Percentiles rank a stretch among this genome's conserved stretches.
These are phyloP conservation scores for Entelurus aequoreus DNA, from an alignment of 2,113 vertebrate genomes.

Conservation along the genomic window DNA sequence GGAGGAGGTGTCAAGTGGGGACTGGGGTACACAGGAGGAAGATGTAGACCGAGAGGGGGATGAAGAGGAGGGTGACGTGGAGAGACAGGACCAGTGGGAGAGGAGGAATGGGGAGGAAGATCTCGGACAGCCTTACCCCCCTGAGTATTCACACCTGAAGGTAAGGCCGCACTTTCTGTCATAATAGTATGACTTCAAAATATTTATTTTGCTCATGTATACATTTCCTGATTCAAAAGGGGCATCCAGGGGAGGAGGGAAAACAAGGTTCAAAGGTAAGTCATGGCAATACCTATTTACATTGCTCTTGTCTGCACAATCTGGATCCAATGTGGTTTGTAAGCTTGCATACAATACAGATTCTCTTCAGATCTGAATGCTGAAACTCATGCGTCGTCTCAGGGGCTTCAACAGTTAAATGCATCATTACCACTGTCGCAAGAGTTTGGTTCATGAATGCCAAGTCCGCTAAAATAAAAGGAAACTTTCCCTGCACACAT, in stretches of 20 bases:
- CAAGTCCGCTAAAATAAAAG: conserved; percentile 37
- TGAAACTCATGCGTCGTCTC: too few species aligned
- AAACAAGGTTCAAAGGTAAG: conserved; percentile 69
- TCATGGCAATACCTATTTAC: not conserved
- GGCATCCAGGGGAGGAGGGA: conserved; percentile 75
- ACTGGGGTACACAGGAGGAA: conserved; percentile 50
- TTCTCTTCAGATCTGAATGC: too few species aligned
- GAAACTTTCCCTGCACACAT: conserved; percentile 23
- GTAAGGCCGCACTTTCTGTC: conserved; percentile 33
- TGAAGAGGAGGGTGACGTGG: conserved; percentile 29
- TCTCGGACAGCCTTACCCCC: conserved; percentile 40
- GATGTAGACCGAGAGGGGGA: conserved; percentile 45
- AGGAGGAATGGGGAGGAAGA: conserved; percentile 42
- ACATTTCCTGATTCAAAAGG: conserved; percentile 44
- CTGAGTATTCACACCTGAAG: conserved; percentile 64
- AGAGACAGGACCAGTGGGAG: conserved; percentile 31
- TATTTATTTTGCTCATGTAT: not conserved
- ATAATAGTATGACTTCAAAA: not conserved
- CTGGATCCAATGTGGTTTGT: not conserved
- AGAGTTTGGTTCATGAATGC: conserved; percentile 16
- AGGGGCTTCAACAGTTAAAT: not conserved
- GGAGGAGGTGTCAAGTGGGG: conserved; percentile 38
- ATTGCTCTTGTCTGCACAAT: not conserved
- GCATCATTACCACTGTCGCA: conserved; percentile 7
- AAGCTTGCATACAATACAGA: not conserved